Evolutionary conservation across 2,888 invertebrate genomes (phyloP).

Genomic region (Syritta pipiens): DNA sequence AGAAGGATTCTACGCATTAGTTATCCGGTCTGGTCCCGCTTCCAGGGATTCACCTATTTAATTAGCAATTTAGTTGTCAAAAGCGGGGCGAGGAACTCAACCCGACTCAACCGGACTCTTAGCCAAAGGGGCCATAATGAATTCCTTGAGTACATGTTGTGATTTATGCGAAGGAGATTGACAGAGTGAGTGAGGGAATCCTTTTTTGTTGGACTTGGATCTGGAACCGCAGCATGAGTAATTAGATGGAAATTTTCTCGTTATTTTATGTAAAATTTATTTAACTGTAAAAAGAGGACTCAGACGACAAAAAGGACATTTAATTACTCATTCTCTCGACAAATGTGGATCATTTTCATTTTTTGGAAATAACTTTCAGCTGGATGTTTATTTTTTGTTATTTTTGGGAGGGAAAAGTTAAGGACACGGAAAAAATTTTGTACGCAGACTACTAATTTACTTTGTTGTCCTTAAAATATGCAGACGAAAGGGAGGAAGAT

Average conservation of each 20-base stretch:
- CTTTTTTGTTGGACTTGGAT: conserved; percentile 9
- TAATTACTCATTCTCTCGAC: conserved; percentile 23
- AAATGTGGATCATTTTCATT: conserved; percentile 1
- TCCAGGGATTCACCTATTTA: conserved; percentile 10
- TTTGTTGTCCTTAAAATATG: conserved; percentile 11
- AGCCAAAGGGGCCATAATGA: not conserved
- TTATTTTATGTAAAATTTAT: conserved; percentile 55
- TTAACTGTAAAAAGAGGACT: conserved; percentile 19
- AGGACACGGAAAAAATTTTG: conserved; percentile 8
- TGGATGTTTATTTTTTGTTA: not conserved
- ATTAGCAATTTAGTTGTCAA: conserved; percentile 2
- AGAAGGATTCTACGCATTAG: conserved; percentile 10
- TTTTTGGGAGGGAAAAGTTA: not conserved
- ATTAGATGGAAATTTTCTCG: conserved; percentile 48
- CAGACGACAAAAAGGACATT: conserved; percentile 44
- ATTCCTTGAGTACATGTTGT: conserved; percentile 28
- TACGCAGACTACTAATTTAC: conserved; percentile 41
- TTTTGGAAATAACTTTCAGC: not conserved
- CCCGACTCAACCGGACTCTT: no score
- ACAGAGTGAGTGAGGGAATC: conserved; percentile 20
- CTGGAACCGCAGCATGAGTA: conserved; percentile 20
- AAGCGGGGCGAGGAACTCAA: not conserved
- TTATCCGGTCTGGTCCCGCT: not conserved
- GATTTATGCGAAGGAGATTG: conserved; percentile 36
- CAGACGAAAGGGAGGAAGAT: not conserved